Evolutionary conservation across 2,113 vertebrate genomes (phyloP), one percentile per base, ranked within the genome.

Genomic region (Ondatra zibethicus): DNA sequence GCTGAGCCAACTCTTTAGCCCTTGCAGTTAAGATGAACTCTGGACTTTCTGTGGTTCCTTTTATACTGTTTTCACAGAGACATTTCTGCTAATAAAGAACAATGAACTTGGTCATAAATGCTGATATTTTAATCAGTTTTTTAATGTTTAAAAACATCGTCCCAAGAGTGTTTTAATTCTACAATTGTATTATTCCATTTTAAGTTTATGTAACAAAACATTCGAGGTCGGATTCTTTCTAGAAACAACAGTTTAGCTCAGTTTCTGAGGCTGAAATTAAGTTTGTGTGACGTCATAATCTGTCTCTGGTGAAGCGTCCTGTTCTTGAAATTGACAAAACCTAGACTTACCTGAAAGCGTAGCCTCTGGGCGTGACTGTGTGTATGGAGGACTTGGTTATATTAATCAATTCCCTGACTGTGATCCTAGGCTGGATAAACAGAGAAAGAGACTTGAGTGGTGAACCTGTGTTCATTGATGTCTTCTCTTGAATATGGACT

Each of bases 101-200:
- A 80, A 75, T 80, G 58, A 93, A 81, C 75, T 95, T 95, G 45
- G 92, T 94, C 93, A 47, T 33, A 77, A 9, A 33, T 92, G 84
- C 25, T 94, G 78, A 92, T 87, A 33, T 89, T 61, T 94, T 76
- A 93, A 95, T 96, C 88, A 33, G 73, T 19, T 94, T n/a, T 73
- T 23, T 95, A 96, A 86, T 96, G 81, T 81, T 85, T 85, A 96
- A 89, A 89, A 94, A 61, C 1, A 80, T 78, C 31, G 78, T 70
- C 86, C 63, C 89, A 36, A 89, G 75, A 88, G 17, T 76, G 33
- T 39, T 88, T 92, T 96, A 73, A 36, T 77, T 81, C 72, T 92
- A 82, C 25, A 39, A 14, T 70, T 61, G 7, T 61, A 42, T 84
- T 33, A 29, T 4, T 85, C 7, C 7, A 91, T 75, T 91, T 86